Conservation (phyloP, 2,113 vertebrate species). For the Stomatorhinus ivindoensis region DNA sequence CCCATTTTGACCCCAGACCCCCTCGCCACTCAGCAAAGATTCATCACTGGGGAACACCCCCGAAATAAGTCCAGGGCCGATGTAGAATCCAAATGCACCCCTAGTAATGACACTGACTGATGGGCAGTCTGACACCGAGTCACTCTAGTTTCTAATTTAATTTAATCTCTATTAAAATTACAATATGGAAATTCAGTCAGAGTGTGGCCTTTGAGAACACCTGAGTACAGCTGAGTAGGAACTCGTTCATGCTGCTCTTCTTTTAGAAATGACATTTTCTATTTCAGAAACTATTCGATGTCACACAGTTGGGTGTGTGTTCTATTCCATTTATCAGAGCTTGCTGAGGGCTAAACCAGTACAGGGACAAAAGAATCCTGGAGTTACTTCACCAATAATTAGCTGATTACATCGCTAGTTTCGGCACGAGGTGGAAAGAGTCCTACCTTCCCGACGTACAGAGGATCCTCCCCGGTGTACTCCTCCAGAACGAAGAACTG, state of each 20-base stretch:
- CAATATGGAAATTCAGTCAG: background rate
- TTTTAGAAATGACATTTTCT: background rate
- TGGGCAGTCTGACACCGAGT: background rate
- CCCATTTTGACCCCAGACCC: background rate
- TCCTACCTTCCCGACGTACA: conserved; percentile 84
- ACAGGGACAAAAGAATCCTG: background rate
- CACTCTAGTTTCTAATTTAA: background rate
- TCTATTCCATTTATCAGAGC: background rate
- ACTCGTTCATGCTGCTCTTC: background rate
- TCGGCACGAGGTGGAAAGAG: background rate
- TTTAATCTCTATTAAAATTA: background rate
- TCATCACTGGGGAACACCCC: background rate
- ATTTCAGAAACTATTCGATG: background rate
- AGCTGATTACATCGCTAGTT: background rate
- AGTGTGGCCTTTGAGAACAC: background rate
- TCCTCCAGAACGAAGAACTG: conserved; percentile 88
- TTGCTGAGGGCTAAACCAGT: background rate
- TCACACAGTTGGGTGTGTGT: background rate
- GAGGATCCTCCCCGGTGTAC: conserved; percentile 78
- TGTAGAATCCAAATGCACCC: background rate
- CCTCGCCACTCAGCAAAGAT: background rate
- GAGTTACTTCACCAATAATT: background rate
- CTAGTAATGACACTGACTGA: background rate
- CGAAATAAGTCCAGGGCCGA: background rate
- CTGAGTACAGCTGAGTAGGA: background rate